A percentile compares a stretch with the other conserved stretches of the same genome.
phyloP scores from a whole-genome alignment of 2,797 vertebrate species.

The Schizopygopsis malacanthus region DNA sequence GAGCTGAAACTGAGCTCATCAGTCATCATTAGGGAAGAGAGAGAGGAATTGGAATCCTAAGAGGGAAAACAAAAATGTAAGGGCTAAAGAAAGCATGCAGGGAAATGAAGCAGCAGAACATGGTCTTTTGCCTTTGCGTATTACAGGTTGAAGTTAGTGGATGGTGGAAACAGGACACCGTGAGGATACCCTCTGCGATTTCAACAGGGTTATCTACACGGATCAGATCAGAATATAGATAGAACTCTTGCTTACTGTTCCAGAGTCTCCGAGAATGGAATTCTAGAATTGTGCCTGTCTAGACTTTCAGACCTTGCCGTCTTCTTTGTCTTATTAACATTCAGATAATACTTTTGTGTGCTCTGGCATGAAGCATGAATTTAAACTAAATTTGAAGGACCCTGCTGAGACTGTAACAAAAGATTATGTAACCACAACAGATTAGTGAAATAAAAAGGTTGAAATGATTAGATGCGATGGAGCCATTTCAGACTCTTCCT shows the following conservation, averaged over 20 bases:
- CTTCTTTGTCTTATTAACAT: conserved; percentile 35
- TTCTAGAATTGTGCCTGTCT: conserved; percentile 12
- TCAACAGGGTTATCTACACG: conserved; percentile 11
- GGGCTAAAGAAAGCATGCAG: conserved; percentile 40
- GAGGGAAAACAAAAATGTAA: conserved; percentile 35
- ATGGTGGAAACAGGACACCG: not conserved
- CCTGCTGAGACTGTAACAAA: conserved; percentile 19
- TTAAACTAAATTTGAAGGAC: conserved; percentile 21
- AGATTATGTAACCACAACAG: conserved; percentile 30
- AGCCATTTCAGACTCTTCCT: not conserved
- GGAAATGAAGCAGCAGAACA: not conserved
- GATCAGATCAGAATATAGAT: conserved; percentile 42
- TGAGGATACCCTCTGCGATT: not conserved
- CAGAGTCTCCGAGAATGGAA: conserved; percentile 1
- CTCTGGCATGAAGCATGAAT: conserved; percentile 17
- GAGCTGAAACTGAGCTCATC: conserved; percentile 49
- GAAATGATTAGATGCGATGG: conserved; percentile 7
- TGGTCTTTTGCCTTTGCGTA: conserved; percentile 7
- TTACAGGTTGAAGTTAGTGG: conserved; percentile 7
- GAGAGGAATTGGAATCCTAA: conserved; percentile 40
- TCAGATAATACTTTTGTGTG: conserved; percentile 7
- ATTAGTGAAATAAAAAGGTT: conserved; percentile 15
- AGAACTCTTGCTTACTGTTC: conserved; percentile 19
- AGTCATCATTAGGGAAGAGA: conserved; percentile 48
- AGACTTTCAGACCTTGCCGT: conserved; percentile 24